phyloP scores from a whole-genome alignment of 2,888 invertebrate genomes.

The Drosophila formosana region DNA sequence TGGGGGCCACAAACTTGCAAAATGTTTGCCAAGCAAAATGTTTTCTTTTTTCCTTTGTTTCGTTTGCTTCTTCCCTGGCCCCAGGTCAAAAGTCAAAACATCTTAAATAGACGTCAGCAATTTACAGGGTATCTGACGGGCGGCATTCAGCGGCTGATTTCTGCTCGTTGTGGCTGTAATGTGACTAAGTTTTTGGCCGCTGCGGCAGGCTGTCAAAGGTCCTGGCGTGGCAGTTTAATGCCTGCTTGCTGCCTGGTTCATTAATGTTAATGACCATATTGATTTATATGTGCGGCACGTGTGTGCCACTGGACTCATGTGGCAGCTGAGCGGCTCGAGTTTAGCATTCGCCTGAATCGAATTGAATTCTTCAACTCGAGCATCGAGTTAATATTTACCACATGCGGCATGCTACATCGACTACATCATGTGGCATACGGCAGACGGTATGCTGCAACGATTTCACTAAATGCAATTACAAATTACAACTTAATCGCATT shows the following conservation, averaged over 20 bases:
- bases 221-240: conserved; percentile 47
- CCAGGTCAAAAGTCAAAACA: conserved; percentile 36
- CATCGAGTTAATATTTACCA: conserved; percentile 13
- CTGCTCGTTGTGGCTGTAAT: not conserved
- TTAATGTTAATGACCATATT: conserved; percentile 61
- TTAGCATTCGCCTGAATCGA: conserved; percentile 4
- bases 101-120: conserved; percentile 8
- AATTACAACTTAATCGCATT: conserved; percentile 17
- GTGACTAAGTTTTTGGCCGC: conserved; percentile 35
- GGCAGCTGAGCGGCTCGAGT: conserved; percentile 6
- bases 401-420: conserved; percentile 4
- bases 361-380: conserved; percentile 23
- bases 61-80: conserved; percentile 11
- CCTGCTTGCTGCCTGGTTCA: conserved; percentile 41
- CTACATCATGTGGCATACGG: not conserved
- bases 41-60: not conserved
- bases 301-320: conserved; percentile 39
- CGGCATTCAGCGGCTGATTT: not conserved
- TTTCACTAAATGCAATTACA: conserved; percentile 25
- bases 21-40: conserved; percentile 29
- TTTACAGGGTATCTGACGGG: conserved; percentile 33
- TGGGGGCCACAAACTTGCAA: conserved; percentile 13
- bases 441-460: conserved; percentile 2
- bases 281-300: conserved; percentile 61
- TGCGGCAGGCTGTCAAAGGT: conserved; percentile 36